Evolutionary conservation across 1,140 invertebrate genomes (phyloP), one percentile per base, ranked within the genome.

Genomic region (Drosophila sturtevanti): DNA sequence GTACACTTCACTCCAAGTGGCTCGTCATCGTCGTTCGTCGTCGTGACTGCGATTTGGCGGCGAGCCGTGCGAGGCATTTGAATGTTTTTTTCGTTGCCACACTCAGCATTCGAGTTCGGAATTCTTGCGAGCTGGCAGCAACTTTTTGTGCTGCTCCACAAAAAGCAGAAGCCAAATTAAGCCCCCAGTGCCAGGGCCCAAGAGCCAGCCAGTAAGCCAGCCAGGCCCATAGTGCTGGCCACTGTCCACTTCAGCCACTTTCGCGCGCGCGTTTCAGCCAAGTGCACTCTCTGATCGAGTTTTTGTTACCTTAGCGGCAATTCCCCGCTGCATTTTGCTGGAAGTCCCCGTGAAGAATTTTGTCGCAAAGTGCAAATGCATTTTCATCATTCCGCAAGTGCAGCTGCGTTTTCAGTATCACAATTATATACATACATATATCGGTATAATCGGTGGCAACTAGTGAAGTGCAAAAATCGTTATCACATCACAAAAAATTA

Each of bases 61-160:
- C 79, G 80, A 74, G 71, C 69, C 77, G 74, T 81, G 77, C 76
- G 77, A 89, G 89, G 89, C 89, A 90, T 91, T 90, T 91, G 78
- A 80, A 91, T 78, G 81, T 91, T 91, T 91, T 90, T 91, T 91
- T 91, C 89, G 76, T 78, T 67, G 71, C 76, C 63, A 73, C 75
- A 74, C 79, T 86, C 89, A 89, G 81, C 89, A 91, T 91, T 91
- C 89, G 89, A 82, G 89, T 91, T 91, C 89, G 89, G 89, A 91
- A 91, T 91, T 91, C 89, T 91, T 91, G 79, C 89, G 85, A 91
- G 89, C 77, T 90, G 89, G 89, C 71, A 91, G 89, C 89, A 89
- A 86, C 79, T 82, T 89, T 89, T 91, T 91, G 74, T 84, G 78
- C 64, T 77, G 74, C 77, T 79, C 58, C 37, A 59, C 41, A 48